Conservation (phyloP, 1,140 invertebrate genomes). For the Tetragnatha versicolor region DNA sequence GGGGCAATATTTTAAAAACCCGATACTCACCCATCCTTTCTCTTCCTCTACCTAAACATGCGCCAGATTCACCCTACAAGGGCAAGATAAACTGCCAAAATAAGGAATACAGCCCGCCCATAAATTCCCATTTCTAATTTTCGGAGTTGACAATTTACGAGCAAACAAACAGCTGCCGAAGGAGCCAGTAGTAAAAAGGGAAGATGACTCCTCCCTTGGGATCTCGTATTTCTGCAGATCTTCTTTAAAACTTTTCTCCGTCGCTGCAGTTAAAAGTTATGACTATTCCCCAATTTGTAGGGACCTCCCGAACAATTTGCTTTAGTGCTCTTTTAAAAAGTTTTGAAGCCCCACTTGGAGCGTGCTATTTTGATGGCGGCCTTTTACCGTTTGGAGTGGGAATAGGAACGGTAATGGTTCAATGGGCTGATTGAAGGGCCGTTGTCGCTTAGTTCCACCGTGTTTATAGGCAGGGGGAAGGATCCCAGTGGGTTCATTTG, state of each 20-base stretch:
- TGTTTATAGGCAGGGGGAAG: too few relatives aligned
- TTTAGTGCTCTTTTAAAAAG: constrained; percentile 12
- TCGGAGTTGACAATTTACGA: constrained; percentile 36
- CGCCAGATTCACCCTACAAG: background rate
- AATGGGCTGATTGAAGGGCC: too few relatives aligned
- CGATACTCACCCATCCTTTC: too few relatives aligned
- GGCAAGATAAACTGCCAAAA: background rate
- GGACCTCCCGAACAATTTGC: constrained; percentile 11
- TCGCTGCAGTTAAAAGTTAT: background rate
- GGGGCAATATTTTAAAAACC: too few relatives aligned
- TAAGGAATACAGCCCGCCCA: constrained; percentile 10
- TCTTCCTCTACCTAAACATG: too few relatives aligned
- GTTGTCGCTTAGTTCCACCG: too few relatives aligned
- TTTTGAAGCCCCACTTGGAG: too few relatives aligned
- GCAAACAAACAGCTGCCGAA: constrained; percentile 22
- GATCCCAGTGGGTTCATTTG: too few relatives aligned
- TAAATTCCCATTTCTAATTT: constrained; percentile 37
- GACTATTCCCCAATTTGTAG: background rate
- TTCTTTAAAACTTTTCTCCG: constrained; percentile 11
- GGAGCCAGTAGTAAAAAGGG: constrained; percentile 8
- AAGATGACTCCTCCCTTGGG: constrained; percentile 10
- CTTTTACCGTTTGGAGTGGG: too few relatives aligned
- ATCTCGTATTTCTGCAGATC: background rate
- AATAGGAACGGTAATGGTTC: too few relatives aligned
- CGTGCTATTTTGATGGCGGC: too few relatives aligned